These are phyloP conservation scores for Corythucha ciliata DNA, from an alignment of 2,888 invertebrate genomes.

Conservation along the genomic window DNA sequence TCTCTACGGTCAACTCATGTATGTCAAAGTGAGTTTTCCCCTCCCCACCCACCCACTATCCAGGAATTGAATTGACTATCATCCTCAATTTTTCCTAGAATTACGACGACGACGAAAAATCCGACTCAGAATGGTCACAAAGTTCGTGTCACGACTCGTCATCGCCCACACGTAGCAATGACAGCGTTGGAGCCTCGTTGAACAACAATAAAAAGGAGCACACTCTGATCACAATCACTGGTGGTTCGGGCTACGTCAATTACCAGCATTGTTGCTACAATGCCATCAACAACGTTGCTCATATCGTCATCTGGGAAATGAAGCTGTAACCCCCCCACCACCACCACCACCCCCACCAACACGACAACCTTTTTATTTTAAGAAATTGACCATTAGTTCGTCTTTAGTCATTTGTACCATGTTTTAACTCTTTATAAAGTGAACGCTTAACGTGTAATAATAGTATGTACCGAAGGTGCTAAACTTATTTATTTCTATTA, in stretches of 20 bases:
- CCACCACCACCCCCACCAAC: too few species aligned
- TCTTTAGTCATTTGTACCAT: too few species aligned
- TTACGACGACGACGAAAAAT: constrained; percentile 51
- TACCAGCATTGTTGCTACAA: constrained; percentile 66
- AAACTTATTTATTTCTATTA: too few species aligned
- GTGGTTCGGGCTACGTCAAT: constrained; percentile 79
- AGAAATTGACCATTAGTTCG: too few species aligned
- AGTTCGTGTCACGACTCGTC: constrained; percentile 43
- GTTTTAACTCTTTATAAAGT: too few species aligned
- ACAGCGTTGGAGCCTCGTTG: too few species aligned
- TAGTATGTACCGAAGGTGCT: too few species aligned
- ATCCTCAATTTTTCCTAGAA: constrained; percentile 55
- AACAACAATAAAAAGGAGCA: constrained; percentile 30
- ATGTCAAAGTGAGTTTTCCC: constrained; percentile 45
- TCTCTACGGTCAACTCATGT: constrained; percentile 79
- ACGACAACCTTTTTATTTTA: too few species aligned
- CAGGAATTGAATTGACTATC: not conserved
- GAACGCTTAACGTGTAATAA: too few species aligned
- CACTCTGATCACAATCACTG: constrained; percentile 76
- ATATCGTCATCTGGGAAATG: constrained; percentile 84
- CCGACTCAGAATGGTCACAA: constrained; percentile 21
- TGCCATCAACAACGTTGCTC: constrained; percentile 53
- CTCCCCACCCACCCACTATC: not conserved
- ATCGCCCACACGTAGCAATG: too few species aligned
- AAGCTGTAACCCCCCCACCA: too few species aligned